phyloP scores from a whole-genome alignment of 2,797 vertebrate species.

The Todus mexicanus region DNA sequence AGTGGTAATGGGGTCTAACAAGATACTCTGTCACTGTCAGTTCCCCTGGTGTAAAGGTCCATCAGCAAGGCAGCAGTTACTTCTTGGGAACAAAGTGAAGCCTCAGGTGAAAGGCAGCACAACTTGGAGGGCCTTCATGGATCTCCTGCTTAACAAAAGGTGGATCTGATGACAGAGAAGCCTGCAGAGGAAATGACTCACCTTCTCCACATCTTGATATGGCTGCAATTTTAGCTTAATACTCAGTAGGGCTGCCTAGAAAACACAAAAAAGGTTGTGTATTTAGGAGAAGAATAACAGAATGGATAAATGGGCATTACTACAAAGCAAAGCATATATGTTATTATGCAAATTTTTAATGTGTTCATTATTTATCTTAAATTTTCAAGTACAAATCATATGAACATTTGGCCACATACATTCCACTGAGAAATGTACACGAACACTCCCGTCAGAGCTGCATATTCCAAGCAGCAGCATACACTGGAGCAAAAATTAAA shows the following conservation, averaged over 20 bases:
- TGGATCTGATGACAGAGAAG: conserved; percentile 1
- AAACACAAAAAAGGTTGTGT: not conserved
- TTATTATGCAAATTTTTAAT: not conserved
- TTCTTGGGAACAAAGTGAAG: not conserved
- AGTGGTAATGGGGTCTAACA: not conserved
- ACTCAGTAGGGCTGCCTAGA: conserved; percentile 65
- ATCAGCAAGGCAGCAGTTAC: not conserved
- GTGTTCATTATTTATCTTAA: not conserved
- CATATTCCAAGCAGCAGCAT: not conserved
- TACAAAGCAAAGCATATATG: not conserved
- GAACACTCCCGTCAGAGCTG: not conserved
- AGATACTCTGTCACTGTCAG: not conserved
- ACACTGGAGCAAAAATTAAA: not conserved
- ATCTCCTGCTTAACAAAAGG: not conserved
- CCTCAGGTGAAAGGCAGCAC: not conserved
- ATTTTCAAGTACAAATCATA: not conserved
- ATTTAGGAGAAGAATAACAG: not conserved
- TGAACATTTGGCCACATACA: not conserved
- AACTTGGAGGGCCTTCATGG: not conserved
- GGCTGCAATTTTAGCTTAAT: conserved; percentile 69
- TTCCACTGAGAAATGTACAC: not conserved
- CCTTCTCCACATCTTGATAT: conserved; percentile 70
- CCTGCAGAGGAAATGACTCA: conserved; percentile 46
- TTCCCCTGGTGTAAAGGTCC: not conserved
- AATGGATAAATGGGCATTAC: not conserved